These are phyloP conservation scores for Leptestheria dahalacensis DNA, from an alignment of 1,140 invertebrate species.

Conservation along the genomic window DNA sequence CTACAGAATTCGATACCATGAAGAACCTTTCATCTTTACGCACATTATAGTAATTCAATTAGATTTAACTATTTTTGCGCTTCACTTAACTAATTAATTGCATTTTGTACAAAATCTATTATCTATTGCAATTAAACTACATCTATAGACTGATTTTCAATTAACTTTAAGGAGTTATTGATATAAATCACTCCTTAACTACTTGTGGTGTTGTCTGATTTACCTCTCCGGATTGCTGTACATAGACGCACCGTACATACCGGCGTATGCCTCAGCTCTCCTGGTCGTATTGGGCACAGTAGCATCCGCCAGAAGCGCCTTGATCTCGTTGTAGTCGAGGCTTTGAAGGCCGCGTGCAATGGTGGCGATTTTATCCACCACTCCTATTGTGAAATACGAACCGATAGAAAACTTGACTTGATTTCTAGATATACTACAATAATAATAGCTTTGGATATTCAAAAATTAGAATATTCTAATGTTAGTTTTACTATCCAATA, in stretches of 20 bases:
- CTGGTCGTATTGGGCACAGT: background rate
- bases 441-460: no score
- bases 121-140: no score
- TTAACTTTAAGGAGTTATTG: background rate
- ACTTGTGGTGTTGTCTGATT: background rate
- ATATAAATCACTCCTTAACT: background rate
- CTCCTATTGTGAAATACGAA: background rate
- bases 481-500: no score
- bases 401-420: no score
- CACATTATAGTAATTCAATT: no score
- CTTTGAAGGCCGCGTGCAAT: background rate
- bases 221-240: background rate
- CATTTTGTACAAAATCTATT: no score
- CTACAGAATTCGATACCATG: slow-evolving; percentile 3
- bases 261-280: background rate
- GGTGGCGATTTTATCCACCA: background rate
- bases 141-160: background rate
- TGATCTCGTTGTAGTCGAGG: background rate
- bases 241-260: background rate
- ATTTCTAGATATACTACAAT: no score
- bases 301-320: background rate
- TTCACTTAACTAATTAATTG: no score
- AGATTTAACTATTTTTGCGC: background rate
- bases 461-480: no score
- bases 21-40: no score